Evolutionary conservation across 2,113 vertebrate genomes (phyloP).

Genomic region (Nanorana parkeri): DNA sequence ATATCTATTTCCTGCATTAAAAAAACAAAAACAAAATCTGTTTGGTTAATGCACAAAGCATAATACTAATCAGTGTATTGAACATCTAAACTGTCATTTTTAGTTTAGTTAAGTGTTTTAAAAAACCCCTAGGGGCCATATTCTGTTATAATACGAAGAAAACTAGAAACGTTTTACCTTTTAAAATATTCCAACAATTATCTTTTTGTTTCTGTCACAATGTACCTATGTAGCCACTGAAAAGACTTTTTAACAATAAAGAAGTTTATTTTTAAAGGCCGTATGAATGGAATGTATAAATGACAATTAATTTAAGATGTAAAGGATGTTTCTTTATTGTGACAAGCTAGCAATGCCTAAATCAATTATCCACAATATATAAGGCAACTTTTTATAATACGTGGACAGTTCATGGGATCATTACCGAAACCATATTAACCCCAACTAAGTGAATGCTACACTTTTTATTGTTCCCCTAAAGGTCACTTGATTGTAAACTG

Average conservation of each 20-base stretch:
- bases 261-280: not conserved
- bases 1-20: not conserved
- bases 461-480: too few species aligned
- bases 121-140: not conserved
- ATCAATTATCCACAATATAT: too few species aligned
- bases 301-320: not conserved
- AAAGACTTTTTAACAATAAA: slow-evolving; percentile 15
- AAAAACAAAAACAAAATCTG: not conserved
- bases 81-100: not conserved
- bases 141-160: not conserved
- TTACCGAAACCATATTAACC: too few species aligned
- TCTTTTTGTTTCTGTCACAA: not conserved
- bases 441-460: too few species aligned
- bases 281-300: not conserved
- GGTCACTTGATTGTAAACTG: too few species aligned
- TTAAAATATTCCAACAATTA: slow-evolving; percentile 2
- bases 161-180: not conserved
- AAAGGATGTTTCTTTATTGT: not conserved
- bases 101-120: not conserved
- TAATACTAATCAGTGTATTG: not conserved
- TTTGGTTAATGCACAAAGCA: not conserved
- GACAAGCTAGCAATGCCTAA: not conserved
- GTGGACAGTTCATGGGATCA: too few species aligned
- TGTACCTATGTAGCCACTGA: slow-evolving; percentile 8
- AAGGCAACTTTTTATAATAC: too few species aligned